Conservation (phyloP, 2,797 vertebrate species). For the Tadarida brasiliensis region DNA sequence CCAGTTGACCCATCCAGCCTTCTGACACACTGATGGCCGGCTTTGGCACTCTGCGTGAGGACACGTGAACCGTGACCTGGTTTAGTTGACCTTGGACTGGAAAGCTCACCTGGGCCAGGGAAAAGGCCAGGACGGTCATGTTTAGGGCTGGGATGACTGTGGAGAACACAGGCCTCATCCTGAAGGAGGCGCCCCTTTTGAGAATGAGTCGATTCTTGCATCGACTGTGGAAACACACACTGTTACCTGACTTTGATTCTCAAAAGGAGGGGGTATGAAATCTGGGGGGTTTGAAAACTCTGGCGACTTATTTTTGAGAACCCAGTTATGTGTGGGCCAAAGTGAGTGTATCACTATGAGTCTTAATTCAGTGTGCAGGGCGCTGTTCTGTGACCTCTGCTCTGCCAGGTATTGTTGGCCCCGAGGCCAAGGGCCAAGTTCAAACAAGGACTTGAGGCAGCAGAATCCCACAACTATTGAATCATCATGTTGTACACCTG, state of each 20-base stretch:
- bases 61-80: background rate
- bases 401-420: background rate
- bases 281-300: background rate
- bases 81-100: background rate
- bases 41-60: background rate
- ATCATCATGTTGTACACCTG: background rate
- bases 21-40: background rate
- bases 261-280: background rate
- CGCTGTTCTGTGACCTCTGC: background rate
- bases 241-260: background rate
- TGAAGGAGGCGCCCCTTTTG: no score
- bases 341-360: fast-evolving
- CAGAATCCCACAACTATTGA: background rate
- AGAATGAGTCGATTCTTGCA: background rate
- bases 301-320: background rate
- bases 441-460: background rate
- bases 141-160: background rate
- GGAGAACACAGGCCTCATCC: background rate
- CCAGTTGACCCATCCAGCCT: background rate
- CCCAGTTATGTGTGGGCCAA: background rate
- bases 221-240: background rate
- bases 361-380: background rate
- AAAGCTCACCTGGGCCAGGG: background rate
- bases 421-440: background rate
- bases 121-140: background rate